phyloP scores from a whole-genome alignment of 2,113 vertebrate species.

The Ahaetulla prasina region DNA sequence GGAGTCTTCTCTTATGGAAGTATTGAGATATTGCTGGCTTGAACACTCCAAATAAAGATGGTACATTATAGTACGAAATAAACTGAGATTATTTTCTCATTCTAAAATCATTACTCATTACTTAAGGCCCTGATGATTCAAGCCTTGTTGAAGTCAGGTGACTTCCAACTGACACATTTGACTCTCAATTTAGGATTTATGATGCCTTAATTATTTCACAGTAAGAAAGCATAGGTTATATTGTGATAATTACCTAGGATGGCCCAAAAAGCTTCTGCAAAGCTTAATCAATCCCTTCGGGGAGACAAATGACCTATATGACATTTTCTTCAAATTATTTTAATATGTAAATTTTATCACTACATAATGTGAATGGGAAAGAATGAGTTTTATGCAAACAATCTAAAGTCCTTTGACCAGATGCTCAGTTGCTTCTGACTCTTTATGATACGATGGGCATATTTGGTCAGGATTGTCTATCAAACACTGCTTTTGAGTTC shows the following conservation, averaged over 20 bases:
- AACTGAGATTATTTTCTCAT: neutral
- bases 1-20: neutral
- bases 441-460: neutral
- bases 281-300: constrained; percentile 46
- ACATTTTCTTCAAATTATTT: constrained; percentile 44
- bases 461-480: neutral
- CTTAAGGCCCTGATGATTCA: neutral
- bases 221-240: constrained; percentile 42
- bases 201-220: constrained; percentile 30
- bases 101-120: neutral
- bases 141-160: constrained; percentile 6
- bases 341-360: constrained; percentile 4
- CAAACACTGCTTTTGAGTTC: neutral
- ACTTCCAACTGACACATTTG: constrained; percentile 35
- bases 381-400: constrained; percentile 21
- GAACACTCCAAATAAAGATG: neutral
- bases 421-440: neutral
- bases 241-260: constrained; percentile 36
- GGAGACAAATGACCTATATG: constrained; percentile 47
- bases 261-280: constrained; percentile 39
- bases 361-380: neutral
- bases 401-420: constrained; percentile 10
- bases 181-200: constrained; percentile 37
- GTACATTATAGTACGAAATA: neutral
- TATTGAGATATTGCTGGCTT: neutral